A percentile compares a stretch with the other conserved stretches of the same genome.
These are phyloP conservation scores for Pristionchus fissidentatus DNA, from an alignment of 2,888 invertebrate species.

Conservation along the genomic window DNA sequence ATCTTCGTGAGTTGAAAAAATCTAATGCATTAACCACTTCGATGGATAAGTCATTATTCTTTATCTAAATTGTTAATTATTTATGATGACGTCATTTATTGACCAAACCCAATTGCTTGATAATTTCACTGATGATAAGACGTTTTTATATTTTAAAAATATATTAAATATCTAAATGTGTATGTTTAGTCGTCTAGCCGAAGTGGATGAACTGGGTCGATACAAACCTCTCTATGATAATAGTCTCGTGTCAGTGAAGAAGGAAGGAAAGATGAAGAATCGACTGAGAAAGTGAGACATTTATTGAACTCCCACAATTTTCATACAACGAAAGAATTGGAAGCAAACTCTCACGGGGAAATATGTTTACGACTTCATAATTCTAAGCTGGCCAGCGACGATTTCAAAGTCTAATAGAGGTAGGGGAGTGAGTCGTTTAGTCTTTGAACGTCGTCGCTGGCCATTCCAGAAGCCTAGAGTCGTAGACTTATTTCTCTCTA, in stretches of 20 bases:
- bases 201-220: conserved; percentile 67
- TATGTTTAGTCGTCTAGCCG: conserved; percentile 57
- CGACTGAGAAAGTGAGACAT: conserved; percentile 15
- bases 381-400: too few relatives aligned
- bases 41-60: not conserved
- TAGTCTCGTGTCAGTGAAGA: conserved; percentile 35
- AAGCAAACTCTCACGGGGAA: too few relatives aligned
- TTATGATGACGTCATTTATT: too few relatives aligned
- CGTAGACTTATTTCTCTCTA: too few relatives aligned
- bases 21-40: not conserved
- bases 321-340: not conserved
- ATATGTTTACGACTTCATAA: too few relatives aligned
- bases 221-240: conserved; percentile 66
- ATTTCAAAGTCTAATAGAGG: too few relatives aligned
- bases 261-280: conserved; percentile 39
- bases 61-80: not conserved
- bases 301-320: not conserved
- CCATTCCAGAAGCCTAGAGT: too few relatives aligned
- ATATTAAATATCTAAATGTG: not conserved
- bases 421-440: too few relatives aligned
- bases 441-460: too few relatives aligned
- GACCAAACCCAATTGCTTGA: too few relatives aligned
- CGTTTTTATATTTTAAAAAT: too few relatives aligned
- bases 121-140: too few relatives aligned
- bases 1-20: not conserved